Conservation (phyloP, 2,113 vertebrate species). For the Rhinopomastus cyanomelas region DNA sequence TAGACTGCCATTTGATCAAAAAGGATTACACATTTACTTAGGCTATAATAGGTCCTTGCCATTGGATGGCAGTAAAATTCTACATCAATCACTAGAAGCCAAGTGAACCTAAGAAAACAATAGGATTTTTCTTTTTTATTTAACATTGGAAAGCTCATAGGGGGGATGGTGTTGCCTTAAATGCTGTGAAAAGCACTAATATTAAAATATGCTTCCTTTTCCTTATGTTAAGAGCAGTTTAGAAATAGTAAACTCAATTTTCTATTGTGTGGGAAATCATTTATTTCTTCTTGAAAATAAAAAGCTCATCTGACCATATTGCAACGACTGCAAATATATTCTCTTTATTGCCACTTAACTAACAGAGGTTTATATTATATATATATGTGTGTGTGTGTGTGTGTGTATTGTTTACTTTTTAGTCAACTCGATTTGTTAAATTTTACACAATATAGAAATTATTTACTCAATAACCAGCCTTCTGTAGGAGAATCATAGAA, state of each 20-base stretch:
- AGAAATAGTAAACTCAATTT: constrained; percentile 21
- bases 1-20: constrained; percentile 82
- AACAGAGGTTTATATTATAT: background rate
- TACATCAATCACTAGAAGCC: constrained; percentile 87
- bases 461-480: background rate
- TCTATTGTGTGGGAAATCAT: background rate
- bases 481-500: background rate
- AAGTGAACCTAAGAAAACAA: constrained; percentile 74
- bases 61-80: constrained; percentile 99
- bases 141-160: constrained; percentile 67
- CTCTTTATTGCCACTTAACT: background rate
- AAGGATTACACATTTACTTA: constrained; percentile 80
- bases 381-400: too few relatives aligned
- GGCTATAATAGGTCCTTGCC: constrained; percentile 81
- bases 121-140: constrained; percentile 74
- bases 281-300: background rate
- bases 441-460: background rate
- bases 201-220: constrained; percentile 56
- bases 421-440: background rate
- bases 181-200: constrained; percentile 61
- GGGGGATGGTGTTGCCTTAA: constrained; percentile 63
- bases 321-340: constrained; percentile 7
- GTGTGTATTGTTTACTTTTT: background rate
- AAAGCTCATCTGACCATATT: background rate
- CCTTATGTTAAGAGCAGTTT: constrained; percentile 38